Evolutionary conservation across 2,113 vertebrate genomes (phyloP), one percentile per base, ranked within the genome.

Genomic region (Sula dactylatra): DNA sequence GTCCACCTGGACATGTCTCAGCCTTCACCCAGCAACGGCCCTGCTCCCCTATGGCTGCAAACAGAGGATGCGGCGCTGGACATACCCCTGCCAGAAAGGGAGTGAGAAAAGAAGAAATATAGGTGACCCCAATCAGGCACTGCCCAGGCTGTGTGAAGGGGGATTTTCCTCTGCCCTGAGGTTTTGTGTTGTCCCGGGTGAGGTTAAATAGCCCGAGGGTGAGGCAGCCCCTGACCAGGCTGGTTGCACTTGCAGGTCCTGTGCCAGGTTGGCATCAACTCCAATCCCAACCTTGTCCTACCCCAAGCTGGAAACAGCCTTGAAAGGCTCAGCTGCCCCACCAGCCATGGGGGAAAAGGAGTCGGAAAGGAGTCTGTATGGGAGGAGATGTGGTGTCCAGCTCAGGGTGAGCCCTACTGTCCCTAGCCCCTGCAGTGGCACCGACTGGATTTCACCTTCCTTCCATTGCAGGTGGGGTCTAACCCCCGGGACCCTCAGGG

Each of bases 401-500:
- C 26, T 55, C 58, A n/a, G 52, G 8, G 17, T 38, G 25, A 88
- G 38, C 17, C 71, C 71, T 12, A 4, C 44, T 52, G 52, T 40
- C 16, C 20, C 45, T 64, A 66, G 49, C 5, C 52, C 61, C 72
- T 62, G 55, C 26, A 47, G 38, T 7, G 67, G 58, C 49, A 61
- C 24, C 0, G 2, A 21, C 20, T 52, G 78, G 42, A 71, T 32
- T 25, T 67, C 42, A 40, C 42, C 26, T 72, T 32, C 36, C 69
- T 47, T 21, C 44, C 21, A 6, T 0, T 20, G 59, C 55, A 72
- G 11, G 0, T 7, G 5, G 89, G 59, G 11, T 40, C 66, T 15
- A 40, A 40, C 21, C 2, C 2, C 40, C 0, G 1, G 67, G 54
- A 65, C 4, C 13, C 15, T 3, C 15, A 26, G 61, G 42, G 38